Evolutionary conservation across 2,797 vertebrate species (phyloP), one percentile per base, ranked within the genome.

Genomic region (Paguma larvata): DNA sequence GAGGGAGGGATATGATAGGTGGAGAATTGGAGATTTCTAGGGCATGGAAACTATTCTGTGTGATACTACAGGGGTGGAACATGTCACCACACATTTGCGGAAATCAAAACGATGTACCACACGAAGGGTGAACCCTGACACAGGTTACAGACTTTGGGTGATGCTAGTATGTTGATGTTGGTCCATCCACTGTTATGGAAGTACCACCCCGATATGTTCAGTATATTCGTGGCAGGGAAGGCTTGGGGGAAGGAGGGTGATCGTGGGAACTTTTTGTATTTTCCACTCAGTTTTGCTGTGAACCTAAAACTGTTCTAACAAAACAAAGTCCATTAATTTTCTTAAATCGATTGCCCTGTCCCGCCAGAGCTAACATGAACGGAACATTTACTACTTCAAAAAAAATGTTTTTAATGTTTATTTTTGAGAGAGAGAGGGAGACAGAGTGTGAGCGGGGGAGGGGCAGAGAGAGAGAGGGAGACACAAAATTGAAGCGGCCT

Each of bases 341-440:
- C 27, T 75, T 11, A 0, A 27, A 30, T 46, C 23, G 30, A 59
- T 32, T 0, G 0, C 3, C 25, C 0, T 1, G 0, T 5, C 25
- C 0, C 2, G 25, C 5, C 0, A 46, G 86, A 83, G 23, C 44
- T 77, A 77, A 89, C 4, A 9, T 51, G 27, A 89, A 82, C 18
- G 89, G 48, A 92, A 34, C 67, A 78, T 27, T 95, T 65, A 41
- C 44, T 15, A 12, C 85, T 56, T 77, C 34, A 77, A 41, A 32
- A 59, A 53, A 23, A 10, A 3, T 3, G 9, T 59, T 59, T 8
- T 59, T 10, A 21, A 59, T 59, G 56, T 59, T 59, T 59, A 10
- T 59, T 59, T 59, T 23, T 59, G 8, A 9, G 56, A 59, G 56
- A 59, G 56, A 59, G 56, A 53, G 6, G 18, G 53, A 53, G 53